phyloP scores from a whole-genome alignment of 2,888 invertebrate genomes.

The Aleiodes alternator region DNA sequence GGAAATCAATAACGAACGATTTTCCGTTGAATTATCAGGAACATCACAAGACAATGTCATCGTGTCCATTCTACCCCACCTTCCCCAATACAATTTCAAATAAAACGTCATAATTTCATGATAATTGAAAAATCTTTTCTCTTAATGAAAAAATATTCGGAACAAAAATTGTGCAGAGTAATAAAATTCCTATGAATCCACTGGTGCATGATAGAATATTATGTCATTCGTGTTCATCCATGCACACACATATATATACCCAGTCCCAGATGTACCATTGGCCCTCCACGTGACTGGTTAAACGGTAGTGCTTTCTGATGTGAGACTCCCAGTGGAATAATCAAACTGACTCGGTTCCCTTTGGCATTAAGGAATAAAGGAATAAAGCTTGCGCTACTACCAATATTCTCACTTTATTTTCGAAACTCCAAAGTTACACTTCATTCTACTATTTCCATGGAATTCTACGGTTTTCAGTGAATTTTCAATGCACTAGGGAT shows the following conservation, averaged over 20 bases:
- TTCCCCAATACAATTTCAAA: too few species aligned
- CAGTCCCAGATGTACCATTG: slow-evolving; percentile 26
- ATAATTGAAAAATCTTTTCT: neutral
- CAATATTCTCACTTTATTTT: slow-evolving; percentile 51
- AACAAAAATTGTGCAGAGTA: slow-evolving; percentile 13
- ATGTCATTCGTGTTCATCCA: slow-evolving; percentile 30
- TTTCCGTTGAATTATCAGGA: too few species aligned
- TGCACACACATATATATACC: slow-evolving; percentile 12
- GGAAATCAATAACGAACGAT: too few species aligned
- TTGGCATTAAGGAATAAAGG: slow-evolving; percentile 42
- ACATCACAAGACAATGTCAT: too few species aligned
- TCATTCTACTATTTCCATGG: slow-evolving; percentile 40
- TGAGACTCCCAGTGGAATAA: slow-evolving; percentile 50
- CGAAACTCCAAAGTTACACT: slow-evolving; percentile 41
- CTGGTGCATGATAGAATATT: slow-evolving; percentile 17
- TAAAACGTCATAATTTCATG: too few species aligned
- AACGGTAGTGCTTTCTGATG: slow-evolving; percentile 49
- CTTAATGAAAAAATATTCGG: neutral
- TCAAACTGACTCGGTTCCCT: slow-evolving; percentile 40
- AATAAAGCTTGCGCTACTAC: slow-evolving; percentile 36
- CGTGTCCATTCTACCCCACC: too few species aligned
- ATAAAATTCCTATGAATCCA: slow-evolving; percentile 15
- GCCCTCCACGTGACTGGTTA: slow-evolving; percentile 28
- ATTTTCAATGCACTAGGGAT: slow-evolving; percentile 22
- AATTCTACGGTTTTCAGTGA: slow-evolving; percentile 4